Base-by-base conservation (phyloP, 2,113 vertebrate species). In the Alces alces region DNA sequence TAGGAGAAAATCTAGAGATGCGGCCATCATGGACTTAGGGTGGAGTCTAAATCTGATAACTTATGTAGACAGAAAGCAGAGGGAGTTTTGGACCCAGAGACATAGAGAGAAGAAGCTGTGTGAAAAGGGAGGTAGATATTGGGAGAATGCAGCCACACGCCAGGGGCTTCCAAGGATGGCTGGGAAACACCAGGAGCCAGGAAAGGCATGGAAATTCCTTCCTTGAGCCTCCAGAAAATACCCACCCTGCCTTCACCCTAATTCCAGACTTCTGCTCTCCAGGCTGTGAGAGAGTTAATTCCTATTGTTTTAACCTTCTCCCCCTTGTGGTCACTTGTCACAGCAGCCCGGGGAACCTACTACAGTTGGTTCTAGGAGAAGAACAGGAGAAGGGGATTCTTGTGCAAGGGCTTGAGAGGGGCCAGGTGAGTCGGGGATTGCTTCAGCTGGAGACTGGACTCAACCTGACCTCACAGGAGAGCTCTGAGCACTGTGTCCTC, bases 141-240 rank as follows among this genome's bases (percentile, higher is more conserved):
- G 2, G 27, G 47, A 39, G 2, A 17, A 6, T 3, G 12, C 6
- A 2, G 17, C 30, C 1, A 0, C 4, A 43, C 2, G 54, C 25
- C 30, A 7, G n/a, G 43, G 27, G 4, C 0, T 23, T 5, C 45
- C 23, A 0, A 33, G 8, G 47, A 2, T 5, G n/a, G 13, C 15
- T 17, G 23, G 12, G 6, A 36, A 4, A 13, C 16, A 23, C 23
- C 30, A 28, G 78, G 21, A 30, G 14, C 36, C 12, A 11, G 30
- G n/a, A 80, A 6, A 8, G 13, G 16, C 12, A 1, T 28, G 23
- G 50, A 5, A 11, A 5, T 27, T 54, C 30, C 43, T 45, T 47
- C 45, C 36, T 30, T 13, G 3, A 54, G 30, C 55, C 43, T 16
- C 28, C 15, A 12, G 47, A 7, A 61, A 13, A 14, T 39, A 6